A percentile compares a stretch with the other conserved stretches of the same genome.
Evolutionary conservation across 2,888 invertebrate species (phyloP).

Genomic region (Metellina segmentata): DNA sequence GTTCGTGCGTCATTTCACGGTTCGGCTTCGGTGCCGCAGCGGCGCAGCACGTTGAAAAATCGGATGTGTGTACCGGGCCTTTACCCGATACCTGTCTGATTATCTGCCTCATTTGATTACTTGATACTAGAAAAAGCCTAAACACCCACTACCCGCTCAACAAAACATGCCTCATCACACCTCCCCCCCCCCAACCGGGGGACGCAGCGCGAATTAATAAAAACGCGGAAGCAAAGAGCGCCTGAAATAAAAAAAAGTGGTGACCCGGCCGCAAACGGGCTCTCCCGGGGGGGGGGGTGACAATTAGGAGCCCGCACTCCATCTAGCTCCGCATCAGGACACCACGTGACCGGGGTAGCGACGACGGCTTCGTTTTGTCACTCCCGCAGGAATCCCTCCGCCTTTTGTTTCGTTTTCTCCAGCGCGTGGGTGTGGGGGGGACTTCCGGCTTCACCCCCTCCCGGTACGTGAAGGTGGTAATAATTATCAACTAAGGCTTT

Average conservation of each 20-base stretch:
- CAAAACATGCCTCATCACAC: conserved; percentile 4
- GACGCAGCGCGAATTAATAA: conserved; percentile 10
- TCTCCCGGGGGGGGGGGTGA: neutral
- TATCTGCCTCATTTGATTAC: neutral
- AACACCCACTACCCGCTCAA: neutral
- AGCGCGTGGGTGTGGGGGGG: neutral
- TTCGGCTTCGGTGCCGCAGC: no score
- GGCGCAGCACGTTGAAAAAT: no score
- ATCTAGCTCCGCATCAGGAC: conserved; percentile 34
- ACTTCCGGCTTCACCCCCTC: conserved; percentile 8
- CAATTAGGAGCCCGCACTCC: conserved; percentile 7
- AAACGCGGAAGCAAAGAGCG: neutral
- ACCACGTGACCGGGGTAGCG: conserved; percentile 55
- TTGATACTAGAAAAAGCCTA: neutral
- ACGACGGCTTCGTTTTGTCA: conserved; percentile 27
- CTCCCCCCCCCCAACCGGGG: neutral
- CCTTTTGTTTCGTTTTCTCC: conserved; percentile 39
- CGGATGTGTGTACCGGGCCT: no score
- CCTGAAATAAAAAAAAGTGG: neutral
- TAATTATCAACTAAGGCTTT: conserved; percentile 43
- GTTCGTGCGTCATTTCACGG: no score
- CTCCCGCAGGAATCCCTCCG: conserved; percentile 23
- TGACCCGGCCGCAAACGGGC: neutral
- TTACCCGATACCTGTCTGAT: no score
- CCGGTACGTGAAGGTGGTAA: conserved; percentile 29